Evolutionary conservation across 2,113 vertebrate species (phyloP), one percentile per base, ranked within the genome.

Genomic region (Paradoxurus hermaphroditus): DNA sequence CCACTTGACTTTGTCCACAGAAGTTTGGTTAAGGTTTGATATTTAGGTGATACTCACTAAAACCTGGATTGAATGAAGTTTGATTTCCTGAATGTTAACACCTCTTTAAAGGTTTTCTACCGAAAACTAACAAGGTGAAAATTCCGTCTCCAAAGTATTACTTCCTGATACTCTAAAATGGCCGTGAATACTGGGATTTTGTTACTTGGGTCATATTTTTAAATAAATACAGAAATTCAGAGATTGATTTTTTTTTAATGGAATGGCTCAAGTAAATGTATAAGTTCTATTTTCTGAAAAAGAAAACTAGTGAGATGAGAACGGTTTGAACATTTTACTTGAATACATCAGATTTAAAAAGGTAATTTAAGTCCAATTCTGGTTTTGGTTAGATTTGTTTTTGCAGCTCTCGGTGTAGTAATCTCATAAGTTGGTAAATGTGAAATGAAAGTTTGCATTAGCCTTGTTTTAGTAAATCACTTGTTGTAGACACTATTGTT

Each of bases 121-220:
- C 21, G 59, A 63, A 73, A 86, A 75, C 34, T 91, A 87, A 67
- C 31, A 36, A 21, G 44, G 44, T 90, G 4, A 56, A 96, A 91
- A 95, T 25, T 90, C 7, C 53, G 1, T 78, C 44, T 82, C 13
- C 19, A 81, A 91, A 91, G 27, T 75, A 73, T 36, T 90, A 84
- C 88, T 92, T 97, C 4, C 27, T 78, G 7, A 9, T 49, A 46
- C 72, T 75, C 72, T 53, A 94, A 96, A 97, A 86, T 86, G n/a
- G 19, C 79, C 21, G n/a, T 85, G 86, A 67, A 78, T 77, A 2
- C 34, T 85, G 41, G 2, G 18, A 94, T 95, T 97, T 70, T 93
- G 62, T 91, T 39, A 78, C 14, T 94, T 73, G 41, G 27, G 46
- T 77, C 27, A 46, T 77, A 46, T 34, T 78, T 93, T 95, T 96